Percentiles rank a stretch among this genome's conserved stretches.
These are phyloP conservation scores for Antechinus flavipes DNA, from an alignment of 2,113 vertebrate species.

Conservation along the genomic window DNA sequence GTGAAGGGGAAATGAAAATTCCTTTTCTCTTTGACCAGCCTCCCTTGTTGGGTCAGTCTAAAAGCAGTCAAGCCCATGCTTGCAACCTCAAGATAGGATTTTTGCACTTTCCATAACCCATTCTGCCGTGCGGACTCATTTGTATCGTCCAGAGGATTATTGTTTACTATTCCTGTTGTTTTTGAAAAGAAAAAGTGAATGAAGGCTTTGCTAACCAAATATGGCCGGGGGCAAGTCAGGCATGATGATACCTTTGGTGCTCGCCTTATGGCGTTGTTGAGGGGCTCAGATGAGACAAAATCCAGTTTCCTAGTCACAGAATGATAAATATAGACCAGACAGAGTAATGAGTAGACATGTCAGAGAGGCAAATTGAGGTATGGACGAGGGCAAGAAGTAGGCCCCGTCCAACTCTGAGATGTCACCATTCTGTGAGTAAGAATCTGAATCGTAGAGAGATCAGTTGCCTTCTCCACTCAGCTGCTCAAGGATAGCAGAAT, in stretches of 20 bases:
- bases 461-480: background rate
- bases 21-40: background rate
- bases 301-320: background rate
- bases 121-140: background rate
- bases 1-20: background rate
- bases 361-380: background rate
- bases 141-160: background rate
- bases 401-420: background rate
- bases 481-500: background rate
- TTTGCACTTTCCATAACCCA: background rate
- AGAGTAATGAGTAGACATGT: background rate
- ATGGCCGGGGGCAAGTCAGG: background rate
- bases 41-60: background rate
- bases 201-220: background rate
- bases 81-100: background rate
- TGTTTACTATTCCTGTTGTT: background rate
- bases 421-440: background rate
- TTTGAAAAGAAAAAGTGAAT: background rate
- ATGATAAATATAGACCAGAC: background rate
- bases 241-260: background rate
- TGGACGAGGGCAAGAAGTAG: background rate
- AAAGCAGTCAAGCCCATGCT: background rate
- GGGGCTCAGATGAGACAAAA: background rate
- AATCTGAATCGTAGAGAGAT: background rate
- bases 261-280: background rate